These are phyloP conservation scores for Poeciliopsis occidentalis DNA, from an alignment of 2,113 vertebrate species.

Conservation along the genomic window DNA sequence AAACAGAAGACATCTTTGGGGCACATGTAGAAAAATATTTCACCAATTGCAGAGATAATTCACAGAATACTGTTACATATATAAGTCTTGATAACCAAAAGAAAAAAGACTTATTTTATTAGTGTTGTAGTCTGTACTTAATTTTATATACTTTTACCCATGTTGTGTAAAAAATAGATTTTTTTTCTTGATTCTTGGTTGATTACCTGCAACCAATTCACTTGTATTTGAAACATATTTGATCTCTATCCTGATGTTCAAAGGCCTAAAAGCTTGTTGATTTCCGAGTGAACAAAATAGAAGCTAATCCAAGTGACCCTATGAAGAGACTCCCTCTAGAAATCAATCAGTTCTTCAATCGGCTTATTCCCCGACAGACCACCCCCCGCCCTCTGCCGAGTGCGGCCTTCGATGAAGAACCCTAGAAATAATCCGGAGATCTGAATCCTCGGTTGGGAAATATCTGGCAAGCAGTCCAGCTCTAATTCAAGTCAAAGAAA, in stretches of 20 bases:
- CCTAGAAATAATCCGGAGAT: conserved; percentile 32
- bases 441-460: conserved; percentile 3
- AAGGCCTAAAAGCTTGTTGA: too few relatives aligned
- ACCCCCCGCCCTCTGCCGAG: conserved; percentile 18
- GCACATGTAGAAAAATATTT: neutral
- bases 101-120: too few relatives aligned
- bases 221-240: conserved; percentile 2
- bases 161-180: too few relatives aligned
- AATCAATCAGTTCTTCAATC: conserved; percentile 50
- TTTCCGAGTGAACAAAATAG: neutral
- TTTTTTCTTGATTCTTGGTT: conserved; percentile 2
- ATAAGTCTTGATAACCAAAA: too few relatives aligned
- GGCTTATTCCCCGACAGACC: conserved; percentile 21
- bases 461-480: conserved; percentile 8
- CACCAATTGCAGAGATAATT: neutral
- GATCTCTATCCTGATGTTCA: neutral
- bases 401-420: conserved; percentile 2
- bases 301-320: conserved; percentile 35
- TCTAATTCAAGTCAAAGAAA: conserved; percentile 14
- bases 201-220: neutral
- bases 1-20: neutral
- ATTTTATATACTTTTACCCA: too few relatives aligned
- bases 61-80: too few relatives aligned
- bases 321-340: conserved; percentile 23
- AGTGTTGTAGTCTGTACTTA: too few relatives aligned